These are phyloP conservation scores for Epistrophe grossulariae DNA, from an alignment of 2,888 invertebrate species.

Conservation along the genomic window DNA sequence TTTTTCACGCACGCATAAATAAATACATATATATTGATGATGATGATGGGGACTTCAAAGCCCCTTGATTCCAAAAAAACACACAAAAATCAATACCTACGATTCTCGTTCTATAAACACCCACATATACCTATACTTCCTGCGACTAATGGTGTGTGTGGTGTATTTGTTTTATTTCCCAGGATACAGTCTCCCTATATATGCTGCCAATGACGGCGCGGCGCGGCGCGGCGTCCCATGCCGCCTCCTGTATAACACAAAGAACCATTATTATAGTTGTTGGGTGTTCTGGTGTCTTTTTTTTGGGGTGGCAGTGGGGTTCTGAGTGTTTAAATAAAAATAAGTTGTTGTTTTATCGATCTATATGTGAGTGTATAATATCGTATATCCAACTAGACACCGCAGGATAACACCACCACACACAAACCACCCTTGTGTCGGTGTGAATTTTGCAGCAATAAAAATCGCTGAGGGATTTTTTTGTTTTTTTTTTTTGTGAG, in stretches of 20 bases:
- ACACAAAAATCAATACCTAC: constrained; percentile 31
- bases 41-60: constrained; percentile 48
- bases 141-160: constrained; percentile 2
- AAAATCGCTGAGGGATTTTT: constrained; percentile 18
- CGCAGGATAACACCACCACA: constrained; percentile 43
- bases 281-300: neutral
- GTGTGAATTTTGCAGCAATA: constrained; percentile 45
- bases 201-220: neutral
- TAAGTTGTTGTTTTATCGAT: constrained; percentile 71
- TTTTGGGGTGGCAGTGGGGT: neutral
- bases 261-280: constrained; percentile 17
- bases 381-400: constrained; percentile 28
- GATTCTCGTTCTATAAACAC: neutral
- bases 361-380: constrained; percentile 43
- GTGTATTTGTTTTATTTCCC: constrained; percentile 30
- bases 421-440: constrained; percentile 3
- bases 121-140: neutral
- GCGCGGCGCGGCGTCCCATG: neutral
- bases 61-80: neutral
- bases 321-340: constrained; percentile 58
- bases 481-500: constrained; percentile 9
- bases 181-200: neutral
- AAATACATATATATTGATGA: constrained; percentile 56
- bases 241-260: constrained; percentile 2
- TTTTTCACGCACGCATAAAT: constrained; percentile 71